Base-by-base conservation (phyloP, 2,888 invertebrate genomes). In the Lordiphosa fenestrarum region DNA sequence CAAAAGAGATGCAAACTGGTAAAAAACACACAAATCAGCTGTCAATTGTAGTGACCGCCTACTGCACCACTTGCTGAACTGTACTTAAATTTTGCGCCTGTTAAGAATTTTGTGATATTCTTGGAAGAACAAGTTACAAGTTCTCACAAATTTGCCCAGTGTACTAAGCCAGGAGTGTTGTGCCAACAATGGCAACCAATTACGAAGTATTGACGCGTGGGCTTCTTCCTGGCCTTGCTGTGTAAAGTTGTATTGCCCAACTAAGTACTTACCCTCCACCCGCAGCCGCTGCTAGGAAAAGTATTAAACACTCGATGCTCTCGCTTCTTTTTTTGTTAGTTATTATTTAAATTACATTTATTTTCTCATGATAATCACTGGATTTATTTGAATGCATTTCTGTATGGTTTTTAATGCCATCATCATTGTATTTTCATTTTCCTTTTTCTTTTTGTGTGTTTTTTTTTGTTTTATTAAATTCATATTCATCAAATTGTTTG, bases 341-440 rank as follows among this genome's bases (percentile, higher is more conserved):
- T 82, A 71, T 71, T 84, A 72, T 84, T 82, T 83, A 76, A 84
- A 80, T 84, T 84, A 80, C 78, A 80, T 80, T 84, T 80, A 80
- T 83, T 78, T 75, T 82, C 68, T 72, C 67, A 82, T 84, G 83
- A 84, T 84, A 80, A 84, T 80, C 78, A 80, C 78, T 84, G 64
- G 76, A 64, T 69, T 61, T 69, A 49, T 63, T 63, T 54, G 25
- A 57, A 63, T 65, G 65, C 56, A 48, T 47, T 59, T 12, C 4
- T 23, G 38, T 44, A 7, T 36, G 49, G 25, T 39, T 50, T 58
- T 60, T 55, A 58, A 69, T 73, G 46, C 70, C 70, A 60, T 69
- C 68, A 61, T 59, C 40, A 53, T 51, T 38, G 55, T 52, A 49
- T 60, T 38, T 36, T 7, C 10, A 19, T 33, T 39, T 19, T 2